Conservation (phyloP, 2,113 vertebrate genomes). For the Scartelaos histophorus region DNA sequence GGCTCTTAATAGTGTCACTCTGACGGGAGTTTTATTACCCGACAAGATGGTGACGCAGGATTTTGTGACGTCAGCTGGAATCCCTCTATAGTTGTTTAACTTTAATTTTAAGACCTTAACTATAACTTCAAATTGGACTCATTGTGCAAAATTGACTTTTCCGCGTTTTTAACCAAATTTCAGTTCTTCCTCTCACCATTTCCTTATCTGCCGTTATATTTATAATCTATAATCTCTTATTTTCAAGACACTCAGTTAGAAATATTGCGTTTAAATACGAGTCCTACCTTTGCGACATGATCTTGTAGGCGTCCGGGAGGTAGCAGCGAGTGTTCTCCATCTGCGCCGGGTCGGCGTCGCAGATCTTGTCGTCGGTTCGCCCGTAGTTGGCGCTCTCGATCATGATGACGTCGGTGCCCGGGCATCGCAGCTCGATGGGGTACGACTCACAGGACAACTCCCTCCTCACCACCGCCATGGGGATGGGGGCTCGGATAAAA, state of each 20-base stretch:
- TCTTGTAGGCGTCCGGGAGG: conserved; percentile 98
- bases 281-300: conserved; percentile 96
- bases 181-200: no score
- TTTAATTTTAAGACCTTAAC: no score
- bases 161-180: no score
- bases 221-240: no score
- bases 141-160: no score
- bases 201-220: no score
- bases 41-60: no score
- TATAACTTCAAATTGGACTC: no score
- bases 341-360: conserved; percentile 96
- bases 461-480: conserved; percentile 97
- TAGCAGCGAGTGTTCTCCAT: conserved; percentile 99
- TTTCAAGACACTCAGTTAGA: background rate
- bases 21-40: no score
- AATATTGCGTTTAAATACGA: background rate
- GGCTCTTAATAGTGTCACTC: no score
- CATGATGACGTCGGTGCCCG: conserved; percentile 98
- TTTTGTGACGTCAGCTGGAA: no score
- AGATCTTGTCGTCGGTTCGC: conserved; percentile 97
- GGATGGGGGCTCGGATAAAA: conserved; percentile 94
- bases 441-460: conserved; percentile 98
- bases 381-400: conserved; percentile 99
- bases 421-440: conserved; percentile 97
- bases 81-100: no score